phyloP scores from a whole-genome alignment of 2,797 vertebrate species.

The Sebastes minor region DNA sequence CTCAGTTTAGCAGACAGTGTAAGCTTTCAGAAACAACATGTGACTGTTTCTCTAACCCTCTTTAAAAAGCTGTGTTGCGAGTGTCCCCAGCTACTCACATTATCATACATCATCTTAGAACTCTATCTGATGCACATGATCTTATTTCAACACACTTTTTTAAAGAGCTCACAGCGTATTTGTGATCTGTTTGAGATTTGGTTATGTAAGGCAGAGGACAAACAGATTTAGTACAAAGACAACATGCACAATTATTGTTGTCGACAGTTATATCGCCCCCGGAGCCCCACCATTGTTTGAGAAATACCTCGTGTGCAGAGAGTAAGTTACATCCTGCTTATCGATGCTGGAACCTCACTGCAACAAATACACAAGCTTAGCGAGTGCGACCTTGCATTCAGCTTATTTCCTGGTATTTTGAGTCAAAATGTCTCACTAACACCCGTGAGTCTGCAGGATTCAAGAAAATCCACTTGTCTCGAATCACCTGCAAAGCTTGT shows the following conservation, averaged over 20 bases:
- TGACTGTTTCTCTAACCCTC: constrained; percentile 35
- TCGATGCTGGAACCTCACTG: constrained; percentile 72
- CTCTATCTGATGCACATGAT: constrained; percentile 37
- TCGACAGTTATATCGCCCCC: constrained; percentile 11
- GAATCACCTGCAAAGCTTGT: constrained; percentile 66
- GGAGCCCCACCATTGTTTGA: constrained; percentile 51
- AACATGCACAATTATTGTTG: constrained; percentile 79
- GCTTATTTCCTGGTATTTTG: constrained; percentile 39
- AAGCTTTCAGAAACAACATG: constrained; percentile 59
- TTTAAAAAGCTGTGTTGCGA: constrained; percentile 61
- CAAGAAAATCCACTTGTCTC: constrained; percentile 26
- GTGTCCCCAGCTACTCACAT: constrained; percentile 18
- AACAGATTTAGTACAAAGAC: constrained; percentile 54
- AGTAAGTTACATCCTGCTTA: constrained; percentile 65
- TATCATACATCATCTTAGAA: constrained; percentile 27
- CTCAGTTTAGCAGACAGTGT: background rate
- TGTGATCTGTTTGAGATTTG: constrained; percentile 33
- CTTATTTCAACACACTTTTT: constrained; percentile 50
- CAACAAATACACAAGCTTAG: constrained; percentile 73
- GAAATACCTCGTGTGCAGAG: constrained; percentile 73
- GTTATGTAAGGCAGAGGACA: constrained; percentile 35
- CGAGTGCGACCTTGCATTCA: constrained; percentile 37
- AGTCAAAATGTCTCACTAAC: constrained; percentile 32
- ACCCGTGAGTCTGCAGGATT: constrained; percentile 24
- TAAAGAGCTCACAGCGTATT: constrained; percentile 51